Percentiles rank a stretch among this genome's conserved stretches.
Conservation (phyloP, 1,140 invertebrate species). For the Cephus cinctus region DNA sequence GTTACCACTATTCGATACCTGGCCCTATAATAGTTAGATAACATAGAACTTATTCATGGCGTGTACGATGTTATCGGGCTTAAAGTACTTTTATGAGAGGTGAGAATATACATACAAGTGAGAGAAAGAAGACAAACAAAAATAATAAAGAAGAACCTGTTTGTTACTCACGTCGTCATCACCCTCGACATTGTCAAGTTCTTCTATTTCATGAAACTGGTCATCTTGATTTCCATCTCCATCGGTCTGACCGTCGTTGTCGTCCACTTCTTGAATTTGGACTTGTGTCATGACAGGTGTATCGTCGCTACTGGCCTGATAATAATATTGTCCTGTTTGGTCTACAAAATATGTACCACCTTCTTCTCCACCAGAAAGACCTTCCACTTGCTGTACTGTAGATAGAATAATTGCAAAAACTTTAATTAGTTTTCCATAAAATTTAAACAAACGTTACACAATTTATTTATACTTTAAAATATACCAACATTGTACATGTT, state of each 20-base stretch:
- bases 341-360: conserved; percentile 75
- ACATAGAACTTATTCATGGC: too few relatives aligned
- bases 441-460: conserved; percentile 11
- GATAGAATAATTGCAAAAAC: conserved; percentile 14
- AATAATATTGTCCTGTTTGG: conserved; percentile 76
- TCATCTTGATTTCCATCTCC: conserved; percentile 44
- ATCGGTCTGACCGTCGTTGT: conserved; percentile 50
- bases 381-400: conserved; percentile 56
- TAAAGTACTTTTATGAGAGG: conserved; percentile 2
- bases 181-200: conserved; percentile 53
- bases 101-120: not conserved
- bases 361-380: conserved; percentile 60
- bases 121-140: conserved; percentile 11
- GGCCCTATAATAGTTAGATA: conserved; percentile 33
- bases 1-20: conserved; percentile 32
- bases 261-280: conserved; percentile 55
- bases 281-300: conserved; percentile 66
- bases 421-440: conserved; percentile 8
- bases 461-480: conserved; percentile 8
- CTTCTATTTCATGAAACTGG: conserved; percentile 53
- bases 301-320: conserved; percentile 64
- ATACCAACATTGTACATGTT: conserved; percentile 57
- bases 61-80: too few relatives aligned
- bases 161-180: conserved; percentile 45
- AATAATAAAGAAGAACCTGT: too few relatives aligned